Evolutionary conservation across 2,797 vertebrate genomes (phyloP), one percentile per base, ranked within the genome.

Genomic region (Gallinago solitaria): DNA sequence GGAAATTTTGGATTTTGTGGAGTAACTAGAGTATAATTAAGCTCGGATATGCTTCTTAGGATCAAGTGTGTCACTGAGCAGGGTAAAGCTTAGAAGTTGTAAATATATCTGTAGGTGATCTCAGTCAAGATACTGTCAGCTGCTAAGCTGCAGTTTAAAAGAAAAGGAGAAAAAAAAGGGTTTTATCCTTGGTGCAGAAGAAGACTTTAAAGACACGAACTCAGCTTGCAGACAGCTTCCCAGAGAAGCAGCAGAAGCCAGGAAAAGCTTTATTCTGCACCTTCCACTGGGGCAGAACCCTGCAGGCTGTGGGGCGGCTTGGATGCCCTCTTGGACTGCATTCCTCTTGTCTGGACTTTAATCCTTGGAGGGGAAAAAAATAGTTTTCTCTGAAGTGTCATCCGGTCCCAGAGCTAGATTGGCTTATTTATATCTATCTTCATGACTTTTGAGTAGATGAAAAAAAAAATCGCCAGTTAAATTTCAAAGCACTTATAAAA

Each of bases 301-400:
- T 87, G 2, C 80, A 41, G 78, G 18, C 74, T 54, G 37, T 60
- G 59, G 32, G 39, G 21, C 3, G 0, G 43, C 51, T 63, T 23
- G 6, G 86, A 8, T 85, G 83, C 68, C 95, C 83, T 92, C 78
- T 82, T 95, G 86, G 83, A 89, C 78, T 92, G 70, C 86, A 89
- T 94, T 93, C 78, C 75, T 94, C 53, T 74, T 79, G 37, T 90
- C 78, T 94, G 92, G 89, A 95, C 89, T 94, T 92, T 68, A 84
- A 77, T 95, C 88, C 74, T 95, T 65, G 24, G 25, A 81, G 65
- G 19, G 21, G 30, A 33, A 87, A 86, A 89, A 94, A 76, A 14
- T 53, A 63, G 60, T 82, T 91, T 59, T 79, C 50, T 76, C 47
- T 93, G n/a, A 90, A 91, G 71, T 91, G 60, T 79, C 56, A 47